Conservation (phyloP, 2,888 invertebrate genomes). For the Himalopsyche tibetana region DNA sequence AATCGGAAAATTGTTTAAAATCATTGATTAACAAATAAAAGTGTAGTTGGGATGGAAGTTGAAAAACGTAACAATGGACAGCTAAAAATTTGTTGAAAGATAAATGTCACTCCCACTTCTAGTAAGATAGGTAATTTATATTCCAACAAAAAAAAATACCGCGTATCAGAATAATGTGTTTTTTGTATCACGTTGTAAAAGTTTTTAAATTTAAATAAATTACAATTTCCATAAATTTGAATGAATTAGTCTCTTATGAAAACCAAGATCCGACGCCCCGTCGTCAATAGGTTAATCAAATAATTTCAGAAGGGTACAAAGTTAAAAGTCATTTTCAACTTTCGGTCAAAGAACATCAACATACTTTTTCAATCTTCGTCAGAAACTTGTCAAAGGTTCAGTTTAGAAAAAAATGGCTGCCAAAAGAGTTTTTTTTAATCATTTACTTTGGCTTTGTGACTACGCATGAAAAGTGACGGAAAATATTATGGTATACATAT, state of each 20-base stretch:
- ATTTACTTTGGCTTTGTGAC: constrained; percentile 17
- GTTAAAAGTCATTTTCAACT: constrained; percentile 1
- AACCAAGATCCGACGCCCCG: not conserved
- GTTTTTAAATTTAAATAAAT: not conserved
- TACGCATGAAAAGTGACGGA: not conserved
- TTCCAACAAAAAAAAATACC: too few relatives aligned
- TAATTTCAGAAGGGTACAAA: not conserved
- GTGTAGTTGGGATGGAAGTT: too few relatives aligned
- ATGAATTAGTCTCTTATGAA: not conserved
- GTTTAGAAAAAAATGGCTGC: not conserved
- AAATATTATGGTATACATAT: not conserved
- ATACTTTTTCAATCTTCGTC: constrained; percentile 41
- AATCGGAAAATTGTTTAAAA: too few relatives aligned
- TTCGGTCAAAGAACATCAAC: not conserved
- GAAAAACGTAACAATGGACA: too few relatives aligned
- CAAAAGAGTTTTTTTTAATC: constrained; percentile 42
- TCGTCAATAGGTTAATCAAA: constrained; percentile 8
- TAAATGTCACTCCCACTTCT: too few relatives aligned
- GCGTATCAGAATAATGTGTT: too few relatives aligned
- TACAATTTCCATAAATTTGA: not conserved
- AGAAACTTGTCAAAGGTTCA: not conserved
- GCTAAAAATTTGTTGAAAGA: too few relatives aligned
- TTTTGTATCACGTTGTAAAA: not conserved
- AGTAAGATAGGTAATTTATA: too few relatives aligned
- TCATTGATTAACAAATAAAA: too few relatives aligned